A percentile compares a stretch with the other conserved stretches of the same genome.
Conservation (phyloP, 2,888 invertebrate species). For the Trachelus stipa region DNA sequence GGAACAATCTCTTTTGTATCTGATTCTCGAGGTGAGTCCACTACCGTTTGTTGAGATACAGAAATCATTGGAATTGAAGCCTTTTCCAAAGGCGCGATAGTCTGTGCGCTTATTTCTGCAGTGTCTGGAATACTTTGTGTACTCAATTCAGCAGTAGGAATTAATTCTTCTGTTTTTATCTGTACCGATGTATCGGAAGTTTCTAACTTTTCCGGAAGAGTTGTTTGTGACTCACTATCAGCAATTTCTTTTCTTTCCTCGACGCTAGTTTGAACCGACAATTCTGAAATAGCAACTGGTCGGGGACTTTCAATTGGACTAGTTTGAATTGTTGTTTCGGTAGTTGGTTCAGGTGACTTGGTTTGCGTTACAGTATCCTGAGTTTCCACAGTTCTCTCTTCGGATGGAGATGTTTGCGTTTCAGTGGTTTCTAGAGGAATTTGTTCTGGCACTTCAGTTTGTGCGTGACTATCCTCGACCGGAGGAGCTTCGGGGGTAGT, state of each 20-base stretch:
- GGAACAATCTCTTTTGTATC: conserved; percentile 40
- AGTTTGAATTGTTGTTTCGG: conserved; percentile 44
- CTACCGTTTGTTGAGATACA: conserved; percentile 32
- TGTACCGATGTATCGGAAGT: conserved; percentile 51
- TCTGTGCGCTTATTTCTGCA: conserved; percentile 46
- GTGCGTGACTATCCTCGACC: conserved; percentile 67
- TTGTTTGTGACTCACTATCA: conserved; percentile 54
- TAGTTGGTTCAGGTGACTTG: conserved; percentile 32
- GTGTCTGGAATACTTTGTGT: conserved; percentile 56
- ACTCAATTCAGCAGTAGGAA: conserved; percentile 49
- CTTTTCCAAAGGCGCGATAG: conserved; percentile 16
- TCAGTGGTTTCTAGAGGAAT: conserved; percentile 38
- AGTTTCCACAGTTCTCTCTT: conserved; percentile 40
- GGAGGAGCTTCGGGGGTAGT: conserved; percentile 57
- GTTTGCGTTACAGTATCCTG: conserved; percentile 52
- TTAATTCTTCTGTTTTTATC: conserved; percentile 45
- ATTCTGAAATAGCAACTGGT: conserved; percentile 30
- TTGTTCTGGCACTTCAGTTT: conserved; percentile 65
- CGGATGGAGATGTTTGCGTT: conserved; percentile 49
- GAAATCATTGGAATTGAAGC: conserved; percentile 25
- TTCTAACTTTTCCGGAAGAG: conserved; percentile 45
- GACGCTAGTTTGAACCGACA: conserved; percentile 46
- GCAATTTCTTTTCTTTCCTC: conserved; percentile 55
- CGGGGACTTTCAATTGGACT: conserved; percentile 41
- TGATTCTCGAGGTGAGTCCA: not conserved